Conservation (phyloP, 2,888 invertebrate species). For the Leucozona laternaria region DNA sequence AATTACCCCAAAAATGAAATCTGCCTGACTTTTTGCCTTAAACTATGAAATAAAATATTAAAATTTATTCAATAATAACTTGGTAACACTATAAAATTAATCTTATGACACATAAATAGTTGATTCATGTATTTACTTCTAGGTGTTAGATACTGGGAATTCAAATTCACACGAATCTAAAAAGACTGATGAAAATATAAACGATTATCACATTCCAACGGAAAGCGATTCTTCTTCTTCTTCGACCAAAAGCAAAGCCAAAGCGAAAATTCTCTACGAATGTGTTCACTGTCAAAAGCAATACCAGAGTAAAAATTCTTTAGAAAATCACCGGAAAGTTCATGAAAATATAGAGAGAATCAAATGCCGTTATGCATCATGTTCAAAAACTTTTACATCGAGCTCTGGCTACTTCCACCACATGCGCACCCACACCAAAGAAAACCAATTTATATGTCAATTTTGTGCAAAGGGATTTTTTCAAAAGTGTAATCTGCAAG, state of each 20-base stretch:
- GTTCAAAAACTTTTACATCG: slow-evolving; percentile 23
- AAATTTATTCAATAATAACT: too few relatives aligned
- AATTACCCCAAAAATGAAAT: too few relatives aligned
- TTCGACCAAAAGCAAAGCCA: background rate
- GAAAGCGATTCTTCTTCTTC: background rate
- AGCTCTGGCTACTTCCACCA: slow-evolving; percentile 48
- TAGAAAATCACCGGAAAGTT: slow-evolving; percentile 11
- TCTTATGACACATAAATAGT: background rate
- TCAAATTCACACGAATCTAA: background rate
- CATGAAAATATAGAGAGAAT: slow-evolving; percentile 14
- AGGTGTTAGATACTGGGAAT: background rate
- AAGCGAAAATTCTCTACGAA: background rate
- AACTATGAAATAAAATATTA: too few relatives aligned
- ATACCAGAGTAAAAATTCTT: background rate
- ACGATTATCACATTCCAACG: background rate
- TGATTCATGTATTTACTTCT: background rate
- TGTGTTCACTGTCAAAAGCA: slow-evolving; percentile 11
- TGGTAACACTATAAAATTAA: too few relatives aligned
- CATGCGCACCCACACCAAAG: slow-evolving; percentile 35
- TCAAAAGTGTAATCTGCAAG: slow-evolving; percentile 23
- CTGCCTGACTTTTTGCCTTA: too few relatives aligned
- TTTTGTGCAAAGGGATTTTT: slow-evolving; percentile 9
- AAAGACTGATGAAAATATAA: background rate
- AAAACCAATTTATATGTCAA: slow-evolving; percentile 26
- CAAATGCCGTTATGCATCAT: background rate